Base-by-base conservation (phyloP, 2,888 invertebrate genomes). In the Sarcophaga variegata region DNA sequence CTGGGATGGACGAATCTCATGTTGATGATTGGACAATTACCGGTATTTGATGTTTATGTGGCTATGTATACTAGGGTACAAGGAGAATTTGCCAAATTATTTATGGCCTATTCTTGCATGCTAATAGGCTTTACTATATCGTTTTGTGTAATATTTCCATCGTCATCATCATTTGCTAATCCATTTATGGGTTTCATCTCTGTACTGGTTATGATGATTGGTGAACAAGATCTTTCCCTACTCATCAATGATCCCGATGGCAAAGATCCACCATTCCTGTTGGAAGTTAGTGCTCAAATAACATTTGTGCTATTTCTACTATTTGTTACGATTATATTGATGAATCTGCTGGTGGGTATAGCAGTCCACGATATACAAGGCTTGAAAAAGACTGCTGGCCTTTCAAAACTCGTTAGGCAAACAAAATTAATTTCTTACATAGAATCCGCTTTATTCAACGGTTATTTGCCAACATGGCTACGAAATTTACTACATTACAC, bases 31-130 rank as follows among this genome's bases (percentile, higher is more conserved):
- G 98, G 98, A 0, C 97, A 98, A 90, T 94, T 98, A 62, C 98
- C 98, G 0, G 95, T 97, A 74, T 97, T 98, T 91, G 98, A 97
- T 22, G 96, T 97, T 0, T 98, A 98, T 91, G 97, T 98, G 4
- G 97, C 97, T 0, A 97, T 97, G 97, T 97, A 97, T 90, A 97
- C 97, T 2, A 96, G 97, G 93, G 97, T 97, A 1, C 97, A 97
- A 91, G 97, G 96, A 70, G 97, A 97, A 94, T 97, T 97, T 89
- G 97, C 97, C 10, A 97, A 97, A 91, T 94, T 97, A n/a, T 95
- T 97, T 74, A 94, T 97, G 94, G 97, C 97, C 1, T 97, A 97
- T 91, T 96, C 97, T 0, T 97, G 97, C 90, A 95, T 97, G 88
- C 93, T 97, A 59, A 96, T 97, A 59, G 97, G 97, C 0, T 97